Base-by-base conservation (phyloP, 1,140 invertebrate species). In the Diuraphis noxia region DNA sequence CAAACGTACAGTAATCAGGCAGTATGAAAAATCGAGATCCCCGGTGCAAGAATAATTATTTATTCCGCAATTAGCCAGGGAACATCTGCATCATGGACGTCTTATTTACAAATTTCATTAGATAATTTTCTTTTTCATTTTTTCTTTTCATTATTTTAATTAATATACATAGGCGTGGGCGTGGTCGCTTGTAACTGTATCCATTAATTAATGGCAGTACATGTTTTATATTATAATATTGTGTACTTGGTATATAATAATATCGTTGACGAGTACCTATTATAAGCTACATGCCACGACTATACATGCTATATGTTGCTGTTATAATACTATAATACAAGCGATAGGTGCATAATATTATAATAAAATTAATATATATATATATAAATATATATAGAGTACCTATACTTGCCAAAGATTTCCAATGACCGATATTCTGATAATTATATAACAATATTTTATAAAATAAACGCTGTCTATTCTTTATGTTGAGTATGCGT, bases 91-190 rank as follows among this genome's bases (percentile, higher is more conserved):
- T 36, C 36, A 36, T 36, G 34, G 46, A 81, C 77, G 77, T 91
- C 89, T 91, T 52, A 82, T 91, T 91, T 40, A 82, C 77, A 40
- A 91, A 91, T 91, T 79, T 82, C 77, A 38, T 91, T 38, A 40
- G 77, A 52, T 19, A 8, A 43, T 90, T 82, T 43, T 91, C n/a
- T 79, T 77, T 49, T 72, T 41, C 46, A 25, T 88, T 43, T 84
- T 41, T 43, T 41, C 17, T n/a, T 63, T 88, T 43, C 52, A 63
- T 40, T 19, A 77, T 81, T 36, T 38, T 82, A 82, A 91, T 81
- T 81, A 79, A 90, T 79, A 90, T 30, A 40, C 41, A 79, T 41
- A 34, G 10, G 10, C 72, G 77, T 34, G 77, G 77, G 89, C 46
- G 89, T 52, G 77, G 89, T 49, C 72, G 40, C 9, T 41, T 81